Evolutionary conservation across 2,888 invertebrate species (phyloP), one percentile per base, ranked within the genome.

Genomic region (Melanargia galathea): DNA sequence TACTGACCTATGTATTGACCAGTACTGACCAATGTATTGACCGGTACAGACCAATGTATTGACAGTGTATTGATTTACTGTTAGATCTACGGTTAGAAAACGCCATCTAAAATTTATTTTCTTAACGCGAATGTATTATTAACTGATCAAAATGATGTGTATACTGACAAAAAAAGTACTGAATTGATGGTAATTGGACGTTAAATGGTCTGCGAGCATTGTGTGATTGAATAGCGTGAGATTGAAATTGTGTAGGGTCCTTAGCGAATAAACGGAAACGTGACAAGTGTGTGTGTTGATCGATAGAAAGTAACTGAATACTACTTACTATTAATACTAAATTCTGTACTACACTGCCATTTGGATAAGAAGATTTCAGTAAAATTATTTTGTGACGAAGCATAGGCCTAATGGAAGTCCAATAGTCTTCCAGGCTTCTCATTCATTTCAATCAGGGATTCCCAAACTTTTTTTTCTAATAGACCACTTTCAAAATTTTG

Each of bases 201-300:
- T 61, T 46, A 30, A 61, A 26, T 54, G 18, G 60, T 46, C 56
- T 30, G 43, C 57, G 62, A 58, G 60, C 49, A 63, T 63, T 58
- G 66, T 64, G 63, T 69, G 63, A 62, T 59, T 57, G 59, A 63
- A 63, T 38, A 60, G 48, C 65, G 62, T 60, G 72, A 77, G 75
- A 62, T 63, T 35, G 60, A 57, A 68, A 66, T 70, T 74, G 79
- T 79, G 81, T 84, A 82, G 73, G 81, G 80, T 84, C 82, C 81
- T 78, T 83, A 82, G 84, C 81, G 75, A 80, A 79, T 78, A 71
- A 73, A 70, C 68, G 75, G 69, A 71, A 73, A 76, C 75, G 73
- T 75, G 71, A 72, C 64, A 66, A 63, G 72, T 74, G 75, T 80
- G 77, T 66, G 52, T 45, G 35, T 65, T 51, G 11, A 55, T 35